Evolutionary conservation across 2,797 vertebrate species (phyloP).

Genomic region (Huso huso): DNA sequence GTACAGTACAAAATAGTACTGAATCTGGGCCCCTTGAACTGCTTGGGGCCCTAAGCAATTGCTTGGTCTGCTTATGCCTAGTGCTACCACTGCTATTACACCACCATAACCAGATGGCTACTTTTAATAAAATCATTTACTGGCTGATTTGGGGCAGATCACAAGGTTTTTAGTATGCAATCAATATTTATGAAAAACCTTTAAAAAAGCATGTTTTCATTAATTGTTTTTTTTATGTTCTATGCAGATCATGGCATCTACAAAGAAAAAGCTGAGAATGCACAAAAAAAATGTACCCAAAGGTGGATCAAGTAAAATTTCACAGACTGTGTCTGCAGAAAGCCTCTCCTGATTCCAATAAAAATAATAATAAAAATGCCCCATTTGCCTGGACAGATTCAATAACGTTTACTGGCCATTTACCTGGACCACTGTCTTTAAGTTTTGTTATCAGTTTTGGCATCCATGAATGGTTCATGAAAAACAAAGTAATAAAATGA

Average conservation of each 20-base stretch:
- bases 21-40: too few relatives aligned
- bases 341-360: conserved; percentile 85
- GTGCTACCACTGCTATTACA: too few relatives aligned
- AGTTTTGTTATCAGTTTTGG: conserved; percentile 92
- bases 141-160: too few relatives aligned
- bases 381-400: conserved; percentile 88
- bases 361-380: too few relatives aligned
- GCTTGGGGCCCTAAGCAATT: too few relatives aligned
- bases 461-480: conserved; percentile 91
- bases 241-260: conserved; percentile 62
- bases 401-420: conserved; percentile 82
- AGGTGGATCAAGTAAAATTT: conserved; percentile 53
- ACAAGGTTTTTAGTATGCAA: too few relatives aligned
- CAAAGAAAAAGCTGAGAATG: conserved; percentile 61
- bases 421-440: conserved; percentile 81
- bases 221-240: neutral
- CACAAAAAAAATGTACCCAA: conserved; percentile 36
- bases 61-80: too few relatives aligned
- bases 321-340: conserved; percentile 61
- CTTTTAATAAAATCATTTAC: too few relatives aligned
- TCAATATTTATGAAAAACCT: too few relatives aligned
- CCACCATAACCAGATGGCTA: too few relatives aligned
- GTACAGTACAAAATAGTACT: too few relatives aligned
- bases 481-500: conserved; percentile 96
- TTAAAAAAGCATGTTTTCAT: too few relatives aligned